Evolutionary conservation across 2,113 vertebrate genomes (phyloP).

Genomic region (Macroglossus sobrinus): DNA sequence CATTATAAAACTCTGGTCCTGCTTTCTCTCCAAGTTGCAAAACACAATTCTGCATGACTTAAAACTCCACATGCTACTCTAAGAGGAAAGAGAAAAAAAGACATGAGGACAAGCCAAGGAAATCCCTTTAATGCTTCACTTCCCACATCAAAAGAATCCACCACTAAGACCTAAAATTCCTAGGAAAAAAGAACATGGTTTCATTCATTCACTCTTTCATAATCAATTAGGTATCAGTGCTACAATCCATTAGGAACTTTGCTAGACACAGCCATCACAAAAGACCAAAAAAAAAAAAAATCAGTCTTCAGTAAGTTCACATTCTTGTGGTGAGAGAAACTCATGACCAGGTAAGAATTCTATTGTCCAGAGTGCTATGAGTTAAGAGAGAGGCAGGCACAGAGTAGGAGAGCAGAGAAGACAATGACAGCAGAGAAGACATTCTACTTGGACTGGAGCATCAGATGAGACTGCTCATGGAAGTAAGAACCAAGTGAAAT

Average conservation of each 20-base stretch:
- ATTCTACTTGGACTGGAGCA: background rate
- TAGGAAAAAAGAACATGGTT: background rate
- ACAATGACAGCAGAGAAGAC: background rate
- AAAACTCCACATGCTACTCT: background rate
- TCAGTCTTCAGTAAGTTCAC: background rate
- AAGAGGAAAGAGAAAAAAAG: background rate
- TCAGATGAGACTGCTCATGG: background rate
- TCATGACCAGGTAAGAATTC: background rate
- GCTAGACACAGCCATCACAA: background rate
- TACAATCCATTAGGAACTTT: background rate
- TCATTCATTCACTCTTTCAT: background rate
- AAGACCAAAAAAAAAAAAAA: background rate
- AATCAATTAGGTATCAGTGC: background rate
- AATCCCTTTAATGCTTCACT: background rate
- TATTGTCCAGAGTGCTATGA: background rate
- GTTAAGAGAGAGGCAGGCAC: background rate
- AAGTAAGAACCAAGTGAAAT: background rate
- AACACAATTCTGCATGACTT: background rate
- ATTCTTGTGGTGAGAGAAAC: background rate
- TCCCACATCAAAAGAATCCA: background rate
- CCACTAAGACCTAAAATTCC: background rate
- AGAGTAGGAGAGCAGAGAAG: background rate
- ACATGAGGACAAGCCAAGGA: background rate
- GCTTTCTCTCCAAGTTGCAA: background rate
- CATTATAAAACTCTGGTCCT: background rate